Evolutionary conservation across 2,113 vertebrate genomes (phyloP).

Genomic region (Tachuris rubrigastra): DNA sequence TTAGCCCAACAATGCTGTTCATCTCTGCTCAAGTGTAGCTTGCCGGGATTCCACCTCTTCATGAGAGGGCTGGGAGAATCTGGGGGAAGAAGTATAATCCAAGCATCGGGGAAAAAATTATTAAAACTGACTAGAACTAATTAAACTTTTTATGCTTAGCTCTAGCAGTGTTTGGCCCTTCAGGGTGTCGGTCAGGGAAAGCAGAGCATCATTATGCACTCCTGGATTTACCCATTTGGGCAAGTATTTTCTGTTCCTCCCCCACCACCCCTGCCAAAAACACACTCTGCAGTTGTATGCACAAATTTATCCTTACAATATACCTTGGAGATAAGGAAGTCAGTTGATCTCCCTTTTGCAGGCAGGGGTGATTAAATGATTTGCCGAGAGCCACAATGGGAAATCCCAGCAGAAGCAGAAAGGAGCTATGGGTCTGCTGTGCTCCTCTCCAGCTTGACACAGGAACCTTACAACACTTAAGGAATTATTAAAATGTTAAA

Average conservation of each 20-base stretch:
- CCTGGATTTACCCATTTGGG: neutral
- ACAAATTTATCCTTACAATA: neutral
- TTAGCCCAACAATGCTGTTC: neutral
- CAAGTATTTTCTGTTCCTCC: neutral
- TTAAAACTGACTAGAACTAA: neutral
- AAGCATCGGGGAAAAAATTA: neutral
- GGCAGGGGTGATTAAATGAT: neutral
- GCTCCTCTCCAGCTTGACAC: neutral
- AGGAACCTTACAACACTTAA: neutral
- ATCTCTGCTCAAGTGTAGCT: neutral
- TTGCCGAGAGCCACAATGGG: neutral
- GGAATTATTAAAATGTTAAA: constrained; percentile 17
- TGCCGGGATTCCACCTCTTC: neutral
- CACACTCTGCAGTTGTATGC: neutral
- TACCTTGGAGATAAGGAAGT: neutral
- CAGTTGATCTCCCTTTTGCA: neutral
- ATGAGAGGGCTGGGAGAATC: neutral
- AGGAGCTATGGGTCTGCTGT: rapidly evolving
- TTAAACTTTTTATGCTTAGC: neutral
- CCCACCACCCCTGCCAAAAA: neutral
- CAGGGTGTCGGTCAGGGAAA: neutral
- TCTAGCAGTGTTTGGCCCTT: neutral
- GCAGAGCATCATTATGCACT: rapidly evolving
- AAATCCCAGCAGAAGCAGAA: neutral
- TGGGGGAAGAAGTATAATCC: neutral